Base-by-base conservation (phyloP, 2,888 invertebrate species). In the Drosophila hamatofila region DNA sequence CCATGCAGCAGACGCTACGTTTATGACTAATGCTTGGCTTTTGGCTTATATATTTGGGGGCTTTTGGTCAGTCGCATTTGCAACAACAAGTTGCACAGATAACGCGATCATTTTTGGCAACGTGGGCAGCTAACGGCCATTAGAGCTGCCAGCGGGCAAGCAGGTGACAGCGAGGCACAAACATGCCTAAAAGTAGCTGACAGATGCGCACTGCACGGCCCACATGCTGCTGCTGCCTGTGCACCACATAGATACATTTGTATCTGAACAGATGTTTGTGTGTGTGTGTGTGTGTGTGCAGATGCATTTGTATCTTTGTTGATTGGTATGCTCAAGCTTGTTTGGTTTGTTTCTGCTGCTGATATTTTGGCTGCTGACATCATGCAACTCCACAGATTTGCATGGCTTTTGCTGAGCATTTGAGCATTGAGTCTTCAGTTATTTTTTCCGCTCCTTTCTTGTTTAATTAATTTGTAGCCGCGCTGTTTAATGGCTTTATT, bases 381-480 rank as follows among this genome's bases (percentile, higher is more conserved):
- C 83, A 83, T 88, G 78, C 77, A 54, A 64, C 63, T 68, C 63
- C 52, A 41, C 39, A 73, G 80, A 78, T 85, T 88, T 88, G 88
- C 83, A 88, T 88, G 82, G 83, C 72, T 67, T 74, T 52, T 18
- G 58, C n/a, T 30, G 27, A 27, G 27, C 30, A 11, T 1, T 35
- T 42, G 54, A 52, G 25, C 51, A 59, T 18, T 56, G 63, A 69
- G 56, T 60, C 57, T 60, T 62, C 11, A n/a, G n/a, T 12, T 41
- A 18, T 12, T 18, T 21, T n/a, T 62, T 48, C 14, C n/a, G 25
- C 27, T 64, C 56, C 76, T 80, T 76, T 73, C 75, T 74, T 85
- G 82, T 69, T 82, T 80, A 87, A 85, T 89, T 82, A 82, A 89
- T 88, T 85, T 83, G 88, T 83, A 65, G 81, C 56, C 72, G 4